These are phyloP conservation scores for Drosophila bipectinata DNA, from an alignment of 1,140 invertebrate genomes.

Conservation along the genomic window DNA sequence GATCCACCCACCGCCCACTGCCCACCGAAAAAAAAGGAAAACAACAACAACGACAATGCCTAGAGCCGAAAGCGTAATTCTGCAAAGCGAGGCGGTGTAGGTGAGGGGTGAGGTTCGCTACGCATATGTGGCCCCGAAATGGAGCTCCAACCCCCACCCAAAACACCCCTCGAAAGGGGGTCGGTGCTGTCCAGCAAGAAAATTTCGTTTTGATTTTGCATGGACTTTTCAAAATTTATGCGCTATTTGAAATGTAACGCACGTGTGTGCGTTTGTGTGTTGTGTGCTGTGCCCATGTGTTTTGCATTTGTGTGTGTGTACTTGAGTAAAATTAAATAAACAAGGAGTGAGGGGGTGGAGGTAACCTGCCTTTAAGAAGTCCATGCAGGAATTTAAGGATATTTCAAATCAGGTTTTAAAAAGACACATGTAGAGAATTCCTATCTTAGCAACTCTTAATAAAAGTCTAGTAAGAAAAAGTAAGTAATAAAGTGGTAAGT, in stretches of 20 bases:
- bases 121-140: slow-evolving; percentile 59
- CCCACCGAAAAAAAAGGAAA: slow-evolving; percentile 9
- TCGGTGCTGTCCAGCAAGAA: slow-evolving; percentile 64
- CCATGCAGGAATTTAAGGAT: background rate
- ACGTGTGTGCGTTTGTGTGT: slow-evolving; percentile 48
- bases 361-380: background rate
- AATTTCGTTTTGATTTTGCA: slow-evolving; percentile 79
- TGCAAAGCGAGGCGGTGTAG: slow-evolving; percentile 16
- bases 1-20: slow-evolving; percentile 1
- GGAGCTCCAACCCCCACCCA: slow-evolving; percentile 1
- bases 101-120: background rate
- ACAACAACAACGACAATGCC: slow-evolving; percentile 52
- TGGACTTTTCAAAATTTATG: slow-evolving; percentile 69
- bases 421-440: too few relatives aligned
- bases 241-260: slow-evolving; percentile 69
- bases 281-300: slow-evolving; percentile 20
- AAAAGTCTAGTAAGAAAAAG: too few relatives aligned
- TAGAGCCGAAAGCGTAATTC: slow-evolving; percentile 71
- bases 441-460: too few relatives aligned
- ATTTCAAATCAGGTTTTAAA: background rate
- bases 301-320: slow-evolving; percentile 17
- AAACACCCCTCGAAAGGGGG: background rate
- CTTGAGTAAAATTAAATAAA: slow-evolving; percentile 38
- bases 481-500: too few relatives aligned
- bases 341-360: background rate